A percentile compares a stretch with the other conserved stretches of the same genome.
Evolutionary conservation across 2,113 vertebrate genomes (phyloP).

Genomic region (Dermatemys mawii): DNA sequence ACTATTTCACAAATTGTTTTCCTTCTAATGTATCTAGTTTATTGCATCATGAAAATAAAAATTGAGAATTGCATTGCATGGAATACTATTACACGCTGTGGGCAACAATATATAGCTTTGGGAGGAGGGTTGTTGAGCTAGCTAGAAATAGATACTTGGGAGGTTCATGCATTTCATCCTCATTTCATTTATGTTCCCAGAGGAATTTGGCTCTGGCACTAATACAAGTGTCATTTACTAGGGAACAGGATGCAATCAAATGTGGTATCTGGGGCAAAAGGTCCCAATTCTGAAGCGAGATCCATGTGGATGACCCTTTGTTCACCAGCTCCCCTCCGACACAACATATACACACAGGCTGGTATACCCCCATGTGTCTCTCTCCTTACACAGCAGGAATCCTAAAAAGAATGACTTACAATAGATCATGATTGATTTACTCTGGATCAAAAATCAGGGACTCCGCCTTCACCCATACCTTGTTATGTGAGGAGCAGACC

Average conservation of each 20-base stretch:
- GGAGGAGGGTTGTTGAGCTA: background rate
- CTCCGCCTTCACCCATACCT: background rate
- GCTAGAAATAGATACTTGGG: constrained; percentile 2
- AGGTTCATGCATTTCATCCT: constrained; percentile 38
- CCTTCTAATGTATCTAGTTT: background rate
- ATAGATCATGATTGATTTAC: background rate
- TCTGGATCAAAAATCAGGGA: background rate
- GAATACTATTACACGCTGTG: background rate
- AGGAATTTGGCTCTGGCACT: constrained; percentile 18
- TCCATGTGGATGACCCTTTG: background rate
- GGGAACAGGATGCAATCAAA: constrained; percentile 38
- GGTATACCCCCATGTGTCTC: background rate
- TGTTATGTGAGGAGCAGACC: background rate
- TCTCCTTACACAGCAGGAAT: background rate
- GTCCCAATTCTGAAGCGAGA: background rate
- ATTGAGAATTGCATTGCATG: background rate
- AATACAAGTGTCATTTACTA: constrained; percentile 53
- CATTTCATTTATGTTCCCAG: constrained; percentile 53
- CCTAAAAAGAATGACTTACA: background rate
- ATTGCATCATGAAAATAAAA: background rate
- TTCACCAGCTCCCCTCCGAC: background rate
- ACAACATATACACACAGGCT: background rate
- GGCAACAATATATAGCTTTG: background rate
- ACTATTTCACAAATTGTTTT: background rate
- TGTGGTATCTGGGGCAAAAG: background rate